Evolutionary conservation across 2,888 invertebrate genomes (phyloP).

Genomic region (Cataglyphis livida): DNA sequence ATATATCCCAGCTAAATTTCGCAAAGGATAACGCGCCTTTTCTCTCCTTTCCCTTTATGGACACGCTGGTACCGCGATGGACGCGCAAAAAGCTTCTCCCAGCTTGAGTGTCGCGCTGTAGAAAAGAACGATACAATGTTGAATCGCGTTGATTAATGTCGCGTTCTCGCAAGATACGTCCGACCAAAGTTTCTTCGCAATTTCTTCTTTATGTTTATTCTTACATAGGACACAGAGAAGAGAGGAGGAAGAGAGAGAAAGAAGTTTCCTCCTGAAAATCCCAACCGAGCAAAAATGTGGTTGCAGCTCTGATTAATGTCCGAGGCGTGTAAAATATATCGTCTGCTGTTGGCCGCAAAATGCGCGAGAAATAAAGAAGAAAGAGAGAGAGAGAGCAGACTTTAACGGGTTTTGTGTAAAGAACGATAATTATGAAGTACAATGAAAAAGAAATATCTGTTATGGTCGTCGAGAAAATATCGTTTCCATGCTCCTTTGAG

Average conservation of each 20-base stretch:
- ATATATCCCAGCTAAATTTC: constrained; percentile 12
- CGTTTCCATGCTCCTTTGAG: background rate
- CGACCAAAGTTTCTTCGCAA: constrained; percentile 22
- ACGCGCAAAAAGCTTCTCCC: constrained; percentile 27
- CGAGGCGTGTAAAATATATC: constrained; percentile 40
- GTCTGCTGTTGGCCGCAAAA: constrained; percentile 20
- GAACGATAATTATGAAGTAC: constrained; percentile 33
- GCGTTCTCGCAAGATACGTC: constrained; percentile 23
- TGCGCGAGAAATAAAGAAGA: constrained; percentile 16
- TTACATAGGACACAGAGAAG: background rate
- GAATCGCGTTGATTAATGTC: constrained; percentile 49
- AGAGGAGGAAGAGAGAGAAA: background rate
- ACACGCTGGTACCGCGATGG: background rate
- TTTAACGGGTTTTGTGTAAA: constrained; percentile 40
- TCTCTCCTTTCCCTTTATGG: constrained; percentile 44
- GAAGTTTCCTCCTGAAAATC: constrained; percentile 34
- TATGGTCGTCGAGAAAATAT: constrained; percentile 17
- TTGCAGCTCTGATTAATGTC: constrained; percentile 45
- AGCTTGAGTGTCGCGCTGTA: background rate
- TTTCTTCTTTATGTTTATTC: constrained; percentile 1
- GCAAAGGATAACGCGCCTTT: constrained; percentile 26
- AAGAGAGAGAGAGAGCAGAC: background rate
- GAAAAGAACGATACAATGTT: constrained; percentile 46
- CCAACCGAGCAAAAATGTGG: constrained; percentile 40
- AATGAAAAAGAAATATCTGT: constrained; percentile 40